Evolutionary conservation across 1,140 invertebrate species (phyloP).

Genomic region (Drosophila pachea): DNA sequence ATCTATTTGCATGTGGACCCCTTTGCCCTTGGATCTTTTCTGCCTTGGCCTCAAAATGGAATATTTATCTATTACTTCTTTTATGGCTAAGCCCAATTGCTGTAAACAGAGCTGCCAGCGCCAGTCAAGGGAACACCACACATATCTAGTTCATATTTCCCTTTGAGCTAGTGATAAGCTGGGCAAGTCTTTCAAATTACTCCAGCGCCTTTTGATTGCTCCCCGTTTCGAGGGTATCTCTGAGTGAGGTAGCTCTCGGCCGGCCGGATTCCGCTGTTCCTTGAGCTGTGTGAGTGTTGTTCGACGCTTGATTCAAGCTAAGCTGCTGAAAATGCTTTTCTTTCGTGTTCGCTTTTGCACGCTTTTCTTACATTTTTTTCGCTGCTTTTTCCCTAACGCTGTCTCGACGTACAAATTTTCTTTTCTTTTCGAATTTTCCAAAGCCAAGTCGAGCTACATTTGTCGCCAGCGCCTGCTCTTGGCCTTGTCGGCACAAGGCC

Average conservation of each 20-base stretch:
- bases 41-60: too few relatives aligned
- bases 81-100: too few relatives aligned
- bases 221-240: not conserved
- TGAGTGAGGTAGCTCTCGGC: not conserved
- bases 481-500: slow-evolving; percentile 19
- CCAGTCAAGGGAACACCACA: too few relatives aligned
- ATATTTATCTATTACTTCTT: too few relatives aligned
- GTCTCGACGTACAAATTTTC: slow-evolving; percentile 38
- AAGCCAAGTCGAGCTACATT: slow-evolving; percentile 18
- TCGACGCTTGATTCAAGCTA: slow-evolving; percentile 64
- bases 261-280: not conserved
- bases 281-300: slow-evolving; percentile 17
- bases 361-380: not conserved
- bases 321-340: slow-evolving; percentile 62
- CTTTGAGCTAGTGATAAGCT: too few relatives aligned
- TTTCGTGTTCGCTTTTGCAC: slow-evolving; percentile 33
- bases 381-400: slow-evolving; percentile 9
- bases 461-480: slow-evolving; percentile 28
- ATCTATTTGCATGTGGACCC: too few relatives aligned
- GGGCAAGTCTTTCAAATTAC: not conserved
- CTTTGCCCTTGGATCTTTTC: too few relatives aligned
- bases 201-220: too few relatives aligned
- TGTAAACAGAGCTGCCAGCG: too few relatives aligned
- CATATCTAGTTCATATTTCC: too few relatives aligned
- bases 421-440: slow-evolving; percentile 63